phyloP scores from a whole-genome alignment of 2,888 invertebrate species.

The Aromia moschata region DNA sequence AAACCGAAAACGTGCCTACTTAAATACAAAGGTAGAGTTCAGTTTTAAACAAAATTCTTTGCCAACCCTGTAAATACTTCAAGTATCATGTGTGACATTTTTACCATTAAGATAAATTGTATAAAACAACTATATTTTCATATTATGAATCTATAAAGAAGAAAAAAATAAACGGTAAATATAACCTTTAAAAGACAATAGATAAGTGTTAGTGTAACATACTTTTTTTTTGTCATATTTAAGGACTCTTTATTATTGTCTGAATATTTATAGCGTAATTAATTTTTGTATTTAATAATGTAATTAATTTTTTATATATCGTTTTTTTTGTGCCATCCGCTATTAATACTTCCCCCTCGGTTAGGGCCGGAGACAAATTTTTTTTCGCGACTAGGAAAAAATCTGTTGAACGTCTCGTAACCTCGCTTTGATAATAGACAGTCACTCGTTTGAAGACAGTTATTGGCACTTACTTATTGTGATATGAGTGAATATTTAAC shows the following conservation, averaged over 20 bases:
- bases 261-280: conserved; percentile 47
- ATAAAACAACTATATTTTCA: conserved; percentile 48
- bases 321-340: conserved; percentile 53
- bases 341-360: conserved; percentile 25
- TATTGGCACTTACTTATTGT: conserved; percentile 58
- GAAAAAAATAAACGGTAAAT: conserved; percentile 11
- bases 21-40: no score
- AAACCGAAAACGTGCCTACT: no score
- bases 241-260: conserved; percentile 45
- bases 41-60: no score
- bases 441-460: conserved; percentile 32
- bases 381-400: conserved; percentile 1
- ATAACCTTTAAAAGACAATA: conserved; percentile 51
- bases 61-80: conserved; percentile 32
- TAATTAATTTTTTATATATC: conserved; percentile 41
- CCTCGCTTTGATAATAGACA: conserved; percentile 14
- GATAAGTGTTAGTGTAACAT: conserved; percentile 48
- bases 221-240: conserved; percentile 39
- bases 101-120: conserved; percentile 46
- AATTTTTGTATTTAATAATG: conserved; percentile 38
- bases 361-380: conserved; percentile 10
- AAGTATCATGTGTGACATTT: conserved; percentile 34
- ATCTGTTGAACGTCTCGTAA: conserved; percentile 9
- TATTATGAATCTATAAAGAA: conserved; percentile 34
- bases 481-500: conserved; percentile 55